Evolutionary conservation across 53 echinoderm and acorn worm species (phyloP), one percentile per base, ranked within the genome.

Genomic region (Mesocentrotus franciscanus): DNA sequence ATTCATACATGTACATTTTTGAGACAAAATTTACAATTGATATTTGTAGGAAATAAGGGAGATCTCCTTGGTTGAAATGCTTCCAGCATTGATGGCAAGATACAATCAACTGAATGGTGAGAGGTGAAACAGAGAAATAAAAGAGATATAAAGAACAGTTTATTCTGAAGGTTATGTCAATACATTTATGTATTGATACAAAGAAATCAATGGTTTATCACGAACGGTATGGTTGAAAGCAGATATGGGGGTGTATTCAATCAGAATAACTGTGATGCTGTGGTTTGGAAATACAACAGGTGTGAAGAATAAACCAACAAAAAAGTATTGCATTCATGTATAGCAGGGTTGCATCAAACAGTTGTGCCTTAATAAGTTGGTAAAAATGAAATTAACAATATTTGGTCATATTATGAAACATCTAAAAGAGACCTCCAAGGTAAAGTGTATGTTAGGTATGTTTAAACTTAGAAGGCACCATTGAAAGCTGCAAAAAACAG

Each of bases 181-280:
- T 72, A 72, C 20, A 70, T 24, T 70, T 70, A 70, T 76, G 33
- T 24, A 76, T 76, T 32, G 76, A 32, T 76, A 76, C 76, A 76
- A 76, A 76, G 79, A 79, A 39, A 79, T 79, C 79, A 79, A 39
- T 79, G 79, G 79, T 79, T 79, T 79, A 79, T 35, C 79, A 79
- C 79, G 17, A 79, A 39, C 5, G 14, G 36, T n/a, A 8, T 36
- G 17, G 16, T 79, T 79, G 36, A 79, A 39, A 79, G 79, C 79
- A 79, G 79, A 79, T 79, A 72, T 72, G 20, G 72, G 72, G 29
- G 72, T 72, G 72, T 29, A 72, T 72, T 72, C 72, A 79, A 39
- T 36, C 42, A 79, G 79, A 39, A 2, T 36, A 76, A 39, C 18
- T 79, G 79, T 79, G 35, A n/a, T 79, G 35, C 36, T 36, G n/a